A percentile compares a stretch with the other conserved stretches of the same genome.
Evolutionary conservation across 2,797 vertebrate genomes (phyloP).

Genomic region (Aeoliscus strigatus): DNA sequence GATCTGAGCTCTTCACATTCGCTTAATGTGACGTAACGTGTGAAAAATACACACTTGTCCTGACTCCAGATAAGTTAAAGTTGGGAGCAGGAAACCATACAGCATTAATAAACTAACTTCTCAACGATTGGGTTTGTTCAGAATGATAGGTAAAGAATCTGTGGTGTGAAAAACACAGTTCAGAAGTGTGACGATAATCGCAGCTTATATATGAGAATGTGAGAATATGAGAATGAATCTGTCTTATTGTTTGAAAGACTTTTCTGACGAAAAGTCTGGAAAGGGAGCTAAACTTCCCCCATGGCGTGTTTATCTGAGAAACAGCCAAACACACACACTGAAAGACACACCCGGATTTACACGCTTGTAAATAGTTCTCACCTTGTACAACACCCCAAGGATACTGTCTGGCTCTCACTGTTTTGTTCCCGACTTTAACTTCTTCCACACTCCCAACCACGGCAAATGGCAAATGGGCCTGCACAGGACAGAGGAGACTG

Average conservation of each 20-base stretch:
- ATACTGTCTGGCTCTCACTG: slow-evolving; percentile 95
- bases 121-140: no score
- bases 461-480: slow-evolving; percentile 97
- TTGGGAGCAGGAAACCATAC: no score
- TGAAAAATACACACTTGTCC: no score
- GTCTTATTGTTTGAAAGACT: background rate
- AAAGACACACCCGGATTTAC: background rate
- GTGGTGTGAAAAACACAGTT: no score
- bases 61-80: no score
- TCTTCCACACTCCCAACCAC: slow-evolving; percentile 97
- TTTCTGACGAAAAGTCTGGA: background rate
- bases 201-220: background rate
- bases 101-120: no score
- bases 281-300: background rate
- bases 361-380: slow-evolving; percentile 63
- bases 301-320: background rate
- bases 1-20: no score
- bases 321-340: slow-evolving; percentile 2
- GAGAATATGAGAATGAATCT: background rate
- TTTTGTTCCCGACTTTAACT: slow-evolving; percentile 97
- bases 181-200: no score
- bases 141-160: no score
- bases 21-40: no score
- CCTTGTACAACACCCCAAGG: slow-evolving; percentile 99
- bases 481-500: no score